Percentiles rank a stretch among this genome's conserved stretches.
Conservation (phyloP, 2,113 vertebrate species). For the Uropsilus gracilis region DNA sequence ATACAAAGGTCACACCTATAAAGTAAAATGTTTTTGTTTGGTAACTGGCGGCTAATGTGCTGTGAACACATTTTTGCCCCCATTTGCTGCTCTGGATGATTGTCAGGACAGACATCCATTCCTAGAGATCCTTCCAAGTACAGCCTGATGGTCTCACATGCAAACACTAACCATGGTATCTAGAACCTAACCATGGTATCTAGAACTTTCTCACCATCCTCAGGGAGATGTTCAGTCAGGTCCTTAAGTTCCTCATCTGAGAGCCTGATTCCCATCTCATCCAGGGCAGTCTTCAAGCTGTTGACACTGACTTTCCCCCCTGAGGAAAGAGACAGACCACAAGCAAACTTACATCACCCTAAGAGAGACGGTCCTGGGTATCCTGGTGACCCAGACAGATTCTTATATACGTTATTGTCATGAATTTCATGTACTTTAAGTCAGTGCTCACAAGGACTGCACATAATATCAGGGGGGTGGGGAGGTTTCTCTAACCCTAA, state of each 20-base stretch:
- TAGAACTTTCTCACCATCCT: constrained; percentile 17
- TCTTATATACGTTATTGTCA: no score
- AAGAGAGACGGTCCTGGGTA: not conserved
- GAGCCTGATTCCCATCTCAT: constrained; percentile 39
- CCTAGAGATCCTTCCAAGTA: not conserved
- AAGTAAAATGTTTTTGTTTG: not conserved
- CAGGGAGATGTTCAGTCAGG: not conserved
- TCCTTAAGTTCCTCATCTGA: constrained; percentile 14
- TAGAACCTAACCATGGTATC: not conserved
- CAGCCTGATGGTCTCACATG: not conserved
- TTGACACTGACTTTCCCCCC: constrained; percentile 13
- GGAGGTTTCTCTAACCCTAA: no score
- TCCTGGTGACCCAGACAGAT: not conserved
- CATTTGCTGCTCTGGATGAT: not conserved
- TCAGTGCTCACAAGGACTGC: not conserved
- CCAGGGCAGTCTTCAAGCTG: constrained; percentile 40
- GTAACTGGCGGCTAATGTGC: not conserved
- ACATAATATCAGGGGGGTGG: not conserved
- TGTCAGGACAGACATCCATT: not conserved
- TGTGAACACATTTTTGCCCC: not conserved
- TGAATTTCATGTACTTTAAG: not conserved
- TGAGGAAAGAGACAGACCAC: constrained; percentile 11
- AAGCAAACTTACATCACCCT: not conserved
- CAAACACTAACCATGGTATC: not conserved
- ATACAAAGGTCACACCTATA: no score